Conservation (phyloP, 2,888 invertebrate genomes). For the Acleris holmiana region DNA sequence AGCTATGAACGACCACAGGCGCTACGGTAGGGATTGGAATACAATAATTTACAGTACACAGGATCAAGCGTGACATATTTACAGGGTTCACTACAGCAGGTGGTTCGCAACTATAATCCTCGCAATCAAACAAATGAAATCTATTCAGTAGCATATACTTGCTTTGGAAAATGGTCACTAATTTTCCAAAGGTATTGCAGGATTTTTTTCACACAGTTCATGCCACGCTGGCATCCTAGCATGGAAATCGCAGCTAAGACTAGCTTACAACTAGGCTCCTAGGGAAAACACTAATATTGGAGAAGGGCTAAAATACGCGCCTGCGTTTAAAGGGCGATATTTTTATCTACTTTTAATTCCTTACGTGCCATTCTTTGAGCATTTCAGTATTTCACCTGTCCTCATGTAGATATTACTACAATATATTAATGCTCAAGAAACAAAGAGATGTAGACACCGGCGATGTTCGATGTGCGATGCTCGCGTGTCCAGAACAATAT, state of each 20-base stretch:
- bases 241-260: slow-evolving; percentile 55
- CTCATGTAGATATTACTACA: slow-evolving; percentile 53
- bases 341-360: slow-evolving; percentile 76
- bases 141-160: slow-evolving; percentile 1
- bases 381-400: slow-evolving; percentile 72
- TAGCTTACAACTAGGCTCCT: slow-evolving; percentile 70
- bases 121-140: slow-evolving; percentile 25
- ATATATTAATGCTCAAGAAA: slow-evolving; percentile 63
- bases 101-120: slow-evolving; percentile 22
- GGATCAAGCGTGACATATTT: slow-evolving; percentile 34
- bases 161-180: neutral
- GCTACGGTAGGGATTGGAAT: slow-evolving; percentile 71
- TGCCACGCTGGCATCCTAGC: slow-evolving; percentile 48
- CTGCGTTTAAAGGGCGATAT: slow-evolving; percentile 50
- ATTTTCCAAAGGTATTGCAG: slow-evolving; percentile 7
- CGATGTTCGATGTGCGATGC: slow-evolving; percentile 17
- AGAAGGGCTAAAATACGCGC: slow-evolving; percentile 58
- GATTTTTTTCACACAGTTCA: slow-evolving; percentile 35
- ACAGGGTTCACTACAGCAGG: slow-evolving; percentile 25
- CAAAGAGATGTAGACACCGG: slow-evolving; percentile 45
- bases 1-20: slow-evolving; percentile 68
- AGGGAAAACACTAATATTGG: slow-evolving; percentile 66
- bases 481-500: slow-evolving; percentile 46
- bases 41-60: slow-evolving; percentile 54
- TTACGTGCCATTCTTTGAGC: slow-evolving; percentile 76